Base-by-base conservation (phyloP, 2,797 vertebrate species). In the Hippopotamyrus pictus region DNA sequence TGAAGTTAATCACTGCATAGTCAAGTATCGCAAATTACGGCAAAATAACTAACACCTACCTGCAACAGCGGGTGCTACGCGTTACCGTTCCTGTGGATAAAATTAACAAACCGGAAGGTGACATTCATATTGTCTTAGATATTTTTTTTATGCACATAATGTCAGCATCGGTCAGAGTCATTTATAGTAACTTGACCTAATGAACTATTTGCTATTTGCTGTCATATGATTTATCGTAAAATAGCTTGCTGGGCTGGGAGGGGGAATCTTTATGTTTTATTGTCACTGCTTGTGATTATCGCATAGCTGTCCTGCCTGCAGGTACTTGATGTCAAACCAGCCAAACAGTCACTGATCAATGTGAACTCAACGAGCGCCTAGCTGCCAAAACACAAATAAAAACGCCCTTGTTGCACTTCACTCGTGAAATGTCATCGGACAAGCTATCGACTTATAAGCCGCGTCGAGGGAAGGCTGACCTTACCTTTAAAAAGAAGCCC, bases 401-500 rank as follows among this genome's bases (percentile, higher is more conserved):
- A 54, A 51, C 14, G 22, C 33, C 84, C 48, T 29, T 85, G 83
- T 50, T 33, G 9, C 22, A 11, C 22, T 53, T 50, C 73, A 79
- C 73, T 82, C 8, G 41, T 82, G 41, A 82, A 82, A 82, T 82
- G 84, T 54, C 84, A 86, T 86, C 48, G 22, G 84, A 86, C 84
- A 86, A 54, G 22, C 25, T 25, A 51, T 86, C 48, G 48, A 86
- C 48, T 33, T 54, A 53, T 33, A 51, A 17, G 46, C n/a, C 5
- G 9, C 22, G 83, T 85, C 4, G 22, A 14, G 84, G 84, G 50
- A 51, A 50, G 46, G 46, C 22, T 79, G 76, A 19, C 48, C 12
- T 86, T 53, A 54, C 46, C 3, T 9, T 25, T 65, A 65, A 29
- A 65, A 29, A 57, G 29, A 69, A 14, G 14, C 11, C 65, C 29